A percentile compares a stretch with the other conserved stretches of the same genome.
Conservation (phyloP, 2,797 vertebrate species). For the Pogoniulus pusillus region DNA sequence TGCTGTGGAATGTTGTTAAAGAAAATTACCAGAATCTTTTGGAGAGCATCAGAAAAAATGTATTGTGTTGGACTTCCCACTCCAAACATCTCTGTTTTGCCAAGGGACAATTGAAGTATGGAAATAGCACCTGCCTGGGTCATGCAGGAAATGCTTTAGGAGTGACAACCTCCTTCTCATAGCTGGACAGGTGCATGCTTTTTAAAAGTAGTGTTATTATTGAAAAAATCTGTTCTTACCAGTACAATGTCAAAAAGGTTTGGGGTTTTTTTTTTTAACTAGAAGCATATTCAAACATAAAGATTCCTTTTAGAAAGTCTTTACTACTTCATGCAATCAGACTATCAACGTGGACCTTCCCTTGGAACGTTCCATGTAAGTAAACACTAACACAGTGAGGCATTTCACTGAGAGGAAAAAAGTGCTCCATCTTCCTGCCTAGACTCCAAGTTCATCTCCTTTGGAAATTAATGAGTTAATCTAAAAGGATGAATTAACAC, state of each 20-base stretch:
- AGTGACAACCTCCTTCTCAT: neutral
- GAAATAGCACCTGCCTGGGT: neutral
- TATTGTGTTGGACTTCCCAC: neutral
- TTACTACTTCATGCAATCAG: neutral
- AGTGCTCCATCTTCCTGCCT: neutral
- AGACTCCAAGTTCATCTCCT: neutral
- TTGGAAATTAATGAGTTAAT: neutral
- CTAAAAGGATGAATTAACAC: neutral
- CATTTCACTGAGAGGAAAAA: neutral
- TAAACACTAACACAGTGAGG: neutral
- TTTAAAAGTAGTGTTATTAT: neutral
- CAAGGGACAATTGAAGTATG: neutral
- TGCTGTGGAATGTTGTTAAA: neutral
- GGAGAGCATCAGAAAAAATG: neutral
- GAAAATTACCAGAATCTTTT: fast-evolving
- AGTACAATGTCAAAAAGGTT: neutral
- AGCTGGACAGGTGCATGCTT: neutral
- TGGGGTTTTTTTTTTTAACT: neutral
- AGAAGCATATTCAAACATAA: neutral
- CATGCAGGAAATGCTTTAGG: neutral
- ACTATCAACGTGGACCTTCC: neutral
- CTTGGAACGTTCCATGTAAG: neutral
- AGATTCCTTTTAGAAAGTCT: neutral
- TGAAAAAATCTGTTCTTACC: neutral
- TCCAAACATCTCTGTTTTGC: neutral